phyloP scores from a whole-genome alignment of 2,888 invertebrate species.

The Perizoma flavofasciatum region DNA sequence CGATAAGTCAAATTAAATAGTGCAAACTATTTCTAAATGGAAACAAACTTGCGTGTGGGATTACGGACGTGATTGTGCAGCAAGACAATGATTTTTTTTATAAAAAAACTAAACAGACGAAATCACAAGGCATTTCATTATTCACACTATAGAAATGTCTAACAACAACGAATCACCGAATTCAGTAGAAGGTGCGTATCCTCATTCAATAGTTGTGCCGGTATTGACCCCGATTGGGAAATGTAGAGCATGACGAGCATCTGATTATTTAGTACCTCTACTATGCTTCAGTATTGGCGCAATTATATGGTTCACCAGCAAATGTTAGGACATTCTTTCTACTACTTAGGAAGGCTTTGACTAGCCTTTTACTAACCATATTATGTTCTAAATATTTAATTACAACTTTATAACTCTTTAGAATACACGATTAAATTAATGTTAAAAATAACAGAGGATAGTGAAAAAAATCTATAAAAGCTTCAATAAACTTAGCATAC shows the following conservation, averaged over 20 bases:
- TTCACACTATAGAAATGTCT: not conserved
- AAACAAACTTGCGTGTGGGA: too few relatives aligned
- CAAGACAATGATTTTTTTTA: too few relatives aligned
- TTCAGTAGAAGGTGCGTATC: constrained; percentile 7
- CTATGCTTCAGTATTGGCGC: constrained; percentile 5
- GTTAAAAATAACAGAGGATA: too few relatives aligned
- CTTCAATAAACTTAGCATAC: too few relatives aligned
- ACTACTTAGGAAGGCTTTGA: constrained; percentile 5
- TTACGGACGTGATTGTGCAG: too few relatives aligned
- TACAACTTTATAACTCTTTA: too few relatives aligned
- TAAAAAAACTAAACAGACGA: too few relatives aligned
- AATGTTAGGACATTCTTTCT: constrained; percentile 13
- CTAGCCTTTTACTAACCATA: not conserved
- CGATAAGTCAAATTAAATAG: too few relatives aligned
- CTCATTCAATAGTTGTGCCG: constrained; percentile 50
- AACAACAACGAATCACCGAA: constrained; percentile 1
- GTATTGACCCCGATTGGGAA: constrained; percentile 72
- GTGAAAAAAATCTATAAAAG: too few relatives aligned
- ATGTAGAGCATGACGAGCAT: constrained; percentile 69
- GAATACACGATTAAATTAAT: too few relatives aligned
- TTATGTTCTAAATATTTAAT: not conserved
- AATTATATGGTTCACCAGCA: constrained; percentile 15
- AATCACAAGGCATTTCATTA: too few relatives aligned
- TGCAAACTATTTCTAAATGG: too few relatives aligned
- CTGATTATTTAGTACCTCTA: constrained; percentile 34